These are phyloP conservation scores for Corapipo altera DNA, from an alignment of 2,113 vertebrate species.

Conservation along the genomic window DNA sequence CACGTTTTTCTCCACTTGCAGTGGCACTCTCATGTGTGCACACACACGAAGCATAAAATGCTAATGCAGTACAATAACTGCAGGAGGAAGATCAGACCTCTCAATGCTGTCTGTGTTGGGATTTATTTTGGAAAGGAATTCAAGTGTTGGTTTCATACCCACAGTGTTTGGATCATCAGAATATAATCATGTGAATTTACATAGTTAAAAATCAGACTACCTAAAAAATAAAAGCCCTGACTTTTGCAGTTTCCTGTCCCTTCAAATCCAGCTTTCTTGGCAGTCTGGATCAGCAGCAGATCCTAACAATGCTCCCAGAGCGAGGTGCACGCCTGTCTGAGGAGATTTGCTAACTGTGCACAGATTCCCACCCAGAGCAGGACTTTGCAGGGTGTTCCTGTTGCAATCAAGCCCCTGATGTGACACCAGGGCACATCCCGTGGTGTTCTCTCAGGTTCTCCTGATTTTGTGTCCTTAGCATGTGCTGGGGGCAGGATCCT, in stretches of 20 bases:
- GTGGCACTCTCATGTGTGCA: background rate
- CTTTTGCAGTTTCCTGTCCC: background rate
- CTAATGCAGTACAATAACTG: background rate
- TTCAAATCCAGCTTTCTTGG: background rate
- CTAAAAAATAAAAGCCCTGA: background rate
- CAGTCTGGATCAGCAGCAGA: background rate
- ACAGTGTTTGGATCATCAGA: background rate
- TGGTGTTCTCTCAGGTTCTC: background rate
- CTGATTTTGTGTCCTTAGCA: background rate
- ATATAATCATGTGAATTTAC: background rate
- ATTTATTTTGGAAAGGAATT: slow-evolving; percentile 30
- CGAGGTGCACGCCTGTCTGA: background rate
- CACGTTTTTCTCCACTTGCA: background rate
- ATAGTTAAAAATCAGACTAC: slow-evolving; percentile 38
- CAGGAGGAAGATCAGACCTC: background rate
- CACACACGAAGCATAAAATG: background rate
- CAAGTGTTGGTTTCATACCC: background rate
- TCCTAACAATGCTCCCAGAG: background rate
- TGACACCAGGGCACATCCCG: background rate
- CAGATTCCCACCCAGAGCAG: background rate
- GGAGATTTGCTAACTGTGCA: background rate
- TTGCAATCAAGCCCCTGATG: background rate
- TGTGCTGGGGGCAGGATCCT: fast-evolving
- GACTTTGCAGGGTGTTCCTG: background rate
- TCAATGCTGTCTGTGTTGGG: background rate